These are phyloP conservation scores for Muscicapa striata DNA, from an alignment of 2,797 vertebrate species.

Conservation along the genomic window DNA sequence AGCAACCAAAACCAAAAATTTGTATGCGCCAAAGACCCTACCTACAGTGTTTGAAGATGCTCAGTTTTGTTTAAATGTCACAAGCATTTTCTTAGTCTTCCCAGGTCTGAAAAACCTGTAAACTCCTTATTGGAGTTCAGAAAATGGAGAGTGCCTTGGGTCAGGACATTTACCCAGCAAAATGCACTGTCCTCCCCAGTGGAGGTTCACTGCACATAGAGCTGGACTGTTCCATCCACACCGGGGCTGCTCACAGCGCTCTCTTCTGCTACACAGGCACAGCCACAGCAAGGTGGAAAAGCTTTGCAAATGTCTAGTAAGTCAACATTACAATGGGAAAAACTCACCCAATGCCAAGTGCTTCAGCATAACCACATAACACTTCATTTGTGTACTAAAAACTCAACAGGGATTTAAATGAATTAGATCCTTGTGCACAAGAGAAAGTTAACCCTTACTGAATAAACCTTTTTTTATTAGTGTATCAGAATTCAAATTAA, in stretches of 20 bases:
- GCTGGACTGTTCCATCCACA: neutral
- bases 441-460: constrained; percentile 30
- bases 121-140: neutral
- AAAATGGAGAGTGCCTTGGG: neutral
- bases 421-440: constrained; percentile 35
- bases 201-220: neutral
- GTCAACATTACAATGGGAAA: constrained; percentile 25
- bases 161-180: neutral
- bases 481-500: neutral
- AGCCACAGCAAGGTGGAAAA: neutral
- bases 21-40: neutral
- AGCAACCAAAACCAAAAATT: neutral
- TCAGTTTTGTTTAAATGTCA: neutral
- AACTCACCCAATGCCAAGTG: constrained; percentile 22
- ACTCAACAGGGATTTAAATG: constrained; percentile 19
- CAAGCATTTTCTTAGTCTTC: neutral
- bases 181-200: rapidly evolving
- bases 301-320: neutral
- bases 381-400: constrained; percentile 33
- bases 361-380: neutral
- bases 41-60: rapidly evolving
- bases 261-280: neutral
- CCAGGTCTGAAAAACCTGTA: neutral
- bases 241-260: rapidly evolving
- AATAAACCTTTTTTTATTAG: neutral